Base-by-base conservation (phyloP, 2,888 invertebrate species). In the Agonopterix heracliana region DNA sequence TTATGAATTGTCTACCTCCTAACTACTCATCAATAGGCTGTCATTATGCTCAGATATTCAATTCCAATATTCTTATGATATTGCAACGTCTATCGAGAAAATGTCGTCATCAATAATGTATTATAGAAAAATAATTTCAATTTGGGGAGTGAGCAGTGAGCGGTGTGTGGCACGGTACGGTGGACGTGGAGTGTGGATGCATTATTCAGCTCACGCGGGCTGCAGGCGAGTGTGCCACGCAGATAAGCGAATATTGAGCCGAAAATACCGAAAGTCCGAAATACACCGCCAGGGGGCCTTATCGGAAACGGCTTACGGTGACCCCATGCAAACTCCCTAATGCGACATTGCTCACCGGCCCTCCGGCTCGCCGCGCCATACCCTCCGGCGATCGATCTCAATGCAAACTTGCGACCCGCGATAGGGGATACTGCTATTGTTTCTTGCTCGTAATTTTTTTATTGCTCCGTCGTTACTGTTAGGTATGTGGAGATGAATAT, bases 241-340 rank as follows among this genome's bases (percentile, higher is more conserved):
- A 82, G 86, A 85, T 84, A 85, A 80, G 82, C 77, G 72, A 61
- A 68, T 68, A 68, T 73, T 66, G 75, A 71, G 75, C 69, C 72
- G 61, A 70, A 71, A 55, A 78, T 76, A 61, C 75, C 78, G 69
- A 73, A 68, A 74, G 41, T 71, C 66, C 65, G 60, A 59, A 36
- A 36, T 40, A 9, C 45, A 17, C 38, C 45, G 45, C 45, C 70
- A 58, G 75, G 80, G 82, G 82, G 83, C 73, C 86, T 89, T 89
- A 89, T 89, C 89, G 88, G 83, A 89, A 87, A 88, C 84, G 88
- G 89, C 89, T 89, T 89, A 88, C 80, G 78, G 78, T 81, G 81
- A 81, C 86, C 85, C 84, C 85, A 80, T 78, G 83, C 79, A 82
- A 81, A 80, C 86, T 83, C 85, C 86, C 85, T 77, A 76, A 80